Base-by-base conservation (phyloP, 2,888 invertebrate genomes). In the Drosophila parthenogenetica region DNA sequence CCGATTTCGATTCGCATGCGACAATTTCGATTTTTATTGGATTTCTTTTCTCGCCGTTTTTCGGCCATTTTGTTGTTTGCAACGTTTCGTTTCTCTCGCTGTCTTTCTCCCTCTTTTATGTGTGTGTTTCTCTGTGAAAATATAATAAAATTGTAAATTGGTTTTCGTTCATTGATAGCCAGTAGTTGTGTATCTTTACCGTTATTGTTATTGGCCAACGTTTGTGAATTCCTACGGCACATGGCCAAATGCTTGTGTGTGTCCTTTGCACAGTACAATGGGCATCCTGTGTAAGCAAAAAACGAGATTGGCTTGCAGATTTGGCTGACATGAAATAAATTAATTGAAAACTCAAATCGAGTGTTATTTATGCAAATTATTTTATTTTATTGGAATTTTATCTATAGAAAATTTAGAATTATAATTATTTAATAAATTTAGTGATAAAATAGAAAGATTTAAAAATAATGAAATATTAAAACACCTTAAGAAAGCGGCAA, bases 1-100 rank as follows among this genome's bases (percentile, higher is more conserved):
- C 72, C 77, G 83, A 74, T 87, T 73, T 70, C 77, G 83, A 76
- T 87, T 73, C 80, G 77, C 66, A 77, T 77, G 81, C 80, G 86
- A 89, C 87, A 81, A 87, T 89, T 82, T 84, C 87, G 77, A 84
- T 86, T 86, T 87, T 89, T 89, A 89, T 90, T 87, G 81, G 79
- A 83, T 80, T 73, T 79, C 65, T 65, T 66, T 72, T 49, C 50
- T 66, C 65, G 60, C 70, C 62, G 73, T 60, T 51, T 29, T 69
- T 60, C 79, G 66, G 63, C 68, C 79, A 80, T 79, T 73, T 73
- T 80, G 65, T 73, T 69, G 51, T 46, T 65, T 64, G 63, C 60
- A 43, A 62, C 35, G 45, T 60, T 74, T 72, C 53, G 72, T 19
- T 50, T 29, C 69, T 42, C 46, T 25, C 25, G 5, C 25, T 25